These are phyloP conservation scores for Pelobates fuscus DNA, from an alignment of 2,113 vertebrate species.

Conservation along the genomic window DNA sequence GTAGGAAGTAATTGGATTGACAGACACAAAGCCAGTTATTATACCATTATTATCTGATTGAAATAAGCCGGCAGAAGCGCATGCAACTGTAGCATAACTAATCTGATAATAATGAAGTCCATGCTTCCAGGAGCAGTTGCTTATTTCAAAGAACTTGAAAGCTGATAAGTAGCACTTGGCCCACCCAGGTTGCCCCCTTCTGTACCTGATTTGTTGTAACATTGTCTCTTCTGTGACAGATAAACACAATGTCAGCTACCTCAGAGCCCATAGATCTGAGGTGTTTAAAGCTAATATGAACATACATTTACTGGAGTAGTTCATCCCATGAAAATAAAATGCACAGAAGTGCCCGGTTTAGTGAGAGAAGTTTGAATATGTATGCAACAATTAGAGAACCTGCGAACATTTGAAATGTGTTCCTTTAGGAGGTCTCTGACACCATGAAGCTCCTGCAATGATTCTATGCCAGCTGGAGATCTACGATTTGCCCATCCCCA, in stretches of 20 bases:
- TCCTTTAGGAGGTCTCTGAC: too few relatives aligned
- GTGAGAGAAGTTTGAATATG: too few relatives aligned
- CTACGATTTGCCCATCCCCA: too few relatives aligned
- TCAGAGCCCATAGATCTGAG: background rate
- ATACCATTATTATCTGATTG: conserved; percentile 60
- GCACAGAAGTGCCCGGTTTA: too few relatives aligned
- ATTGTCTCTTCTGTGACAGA: background rate
- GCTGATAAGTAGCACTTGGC: conserved; percentile 15
- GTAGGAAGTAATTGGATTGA: conserved; percentile 65
- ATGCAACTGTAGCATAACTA: conserved; percentile 58
- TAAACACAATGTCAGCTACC: background rate
- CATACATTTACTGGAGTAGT: too few relatives aligned
- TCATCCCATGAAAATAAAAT: too few relatives aligned
- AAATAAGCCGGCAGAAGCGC: conserved; percentile 57
- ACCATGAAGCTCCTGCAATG: too few relatives aligned
- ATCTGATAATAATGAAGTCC: conserved; percentile 53
- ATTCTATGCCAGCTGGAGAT: too few relatives aligned
- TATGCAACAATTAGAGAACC: too few relatives aligned
- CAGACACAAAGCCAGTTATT: conserved; percentile 63
- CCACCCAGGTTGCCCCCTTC: conserved; percentile 18
- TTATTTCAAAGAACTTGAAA: conserved; percentile 52
- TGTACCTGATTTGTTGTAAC: background rate
- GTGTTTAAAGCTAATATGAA: too few relatives aligned
- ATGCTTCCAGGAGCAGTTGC: conserved; percentile 30
- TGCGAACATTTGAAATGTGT: too few relatives aligned